These are phyloP conservation scores for Euwallacea fornicatus DNA, from an alignment of 1,140 invertebrate genomes.

Conservation along the genomic window DNA sequence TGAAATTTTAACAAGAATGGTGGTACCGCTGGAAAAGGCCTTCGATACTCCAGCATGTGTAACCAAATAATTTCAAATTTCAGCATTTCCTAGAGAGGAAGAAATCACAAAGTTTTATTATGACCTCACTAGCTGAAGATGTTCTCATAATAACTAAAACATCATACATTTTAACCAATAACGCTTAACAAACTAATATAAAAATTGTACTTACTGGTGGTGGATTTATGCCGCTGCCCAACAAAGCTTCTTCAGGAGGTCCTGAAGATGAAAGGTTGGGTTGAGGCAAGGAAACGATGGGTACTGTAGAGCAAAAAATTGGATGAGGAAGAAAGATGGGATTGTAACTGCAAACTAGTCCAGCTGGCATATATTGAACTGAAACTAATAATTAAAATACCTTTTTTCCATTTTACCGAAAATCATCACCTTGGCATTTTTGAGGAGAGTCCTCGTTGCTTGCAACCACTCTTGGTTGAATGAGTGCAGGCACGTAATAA, in stretches of 20 bases:
- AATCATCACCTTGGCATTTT: slow-evolving; percentile 42
- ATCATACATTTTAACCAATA: too few relatives aligned
- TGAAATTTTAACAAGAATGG: too few relatives aligned
- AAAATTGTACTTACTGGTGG: too few relatives aligned
- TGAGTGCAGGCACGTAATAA: slow-evolving; percentile 61
- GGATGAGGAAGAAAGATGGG: slow-evolving; percentile 54
- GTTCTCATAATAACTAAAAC: too few relatives aligned
- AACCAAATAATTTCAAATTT: too few relatives aligned
- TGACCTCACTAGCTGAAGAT: too few relatives aligned
- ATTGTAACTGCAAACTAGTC: slow-evolving; percentile 58
- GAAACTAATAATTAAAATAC: slow-evolving; percentile 15
- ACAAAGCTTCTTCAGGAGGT: background rate
- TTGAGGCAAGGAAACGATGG: slow-evolving; percentile 49
- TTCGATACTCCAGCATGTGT: too few relatives aligned
- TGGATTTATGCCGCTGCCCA: background rate
- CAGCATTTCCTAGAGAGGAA: too few relatives aligned
- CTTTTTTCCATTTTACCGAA: slow-evolving; percentile 3
- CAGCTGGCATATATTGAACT: slow-evolving; percentile 60
- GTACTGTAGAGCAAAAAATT: slow-evolving; percentile 57
- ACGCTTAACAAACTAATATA: too few relatives aligned
- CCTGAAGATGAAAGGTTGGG: slow-evolving; percentile 13
- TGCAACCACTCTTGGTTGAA: slow-evolving; percentile 4
- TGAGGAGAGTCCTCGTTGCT: background rate
- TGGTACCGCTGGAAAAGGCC: too few relatives aligned
- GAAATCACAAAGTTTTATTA: too few relatives aligned